phyloP scores from a whole-genome alignment of 64 coral and sea anemone genomes.

The Porites australiensis region DNA sequence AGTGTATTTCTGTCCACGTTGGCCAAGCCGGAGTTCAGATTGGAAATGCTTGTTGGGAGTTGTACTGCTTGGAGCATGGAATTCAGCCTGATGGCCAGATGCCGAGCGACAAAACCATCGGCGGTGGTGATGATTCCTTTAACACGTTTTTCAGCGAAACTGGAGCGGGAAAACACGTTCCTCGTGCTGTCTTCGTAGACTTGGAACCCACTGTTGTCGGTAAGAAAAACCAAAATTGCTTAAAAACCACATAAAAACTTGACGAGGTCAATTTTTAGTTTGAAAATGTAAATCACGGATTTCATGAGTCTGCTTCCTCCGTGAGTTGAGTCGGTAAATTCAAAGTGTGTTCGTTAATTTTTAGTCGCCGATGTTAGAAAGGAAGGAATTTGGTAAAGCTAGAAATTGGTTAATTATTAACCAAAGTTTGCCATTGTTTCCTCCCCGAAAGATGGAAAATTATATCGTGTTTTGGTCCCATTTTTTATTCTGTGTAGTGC shows the following conservation, averaged over 20 bases:
- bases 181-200: constrained; percentile 32
- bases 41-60: constrained; percentile 58
- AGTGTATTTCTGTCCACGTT: constrained; percentile 54
- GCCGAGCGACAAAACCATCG: constrained; percentile 46
- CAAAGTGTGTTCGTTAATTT: too few species aligned
- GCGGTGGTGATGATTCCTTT: constrained; percentile 51
- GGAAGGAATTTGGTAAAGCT: too few species aligned
- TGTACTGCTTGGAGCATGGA: constrained; percentile 54
- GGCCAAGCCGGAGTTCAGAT: constrained; percentile 51
- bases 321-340: too few species aligned
- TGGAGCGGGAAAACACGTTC: constrained; percentile 50
- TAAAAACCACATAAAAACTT: neutral
- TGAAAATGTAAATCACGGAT: neutral
- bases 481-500: too few species aligned
- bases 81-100: constrained; percentile 52
- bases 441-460: too few species aligned
- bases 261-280: neutral
- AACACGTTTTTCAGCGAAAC: constrained; percentile 52
- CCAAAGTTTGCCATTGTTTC: too few species aligned
- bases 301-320: too few species aligned
- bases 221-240: neutral
- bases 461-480: too few species aligned
- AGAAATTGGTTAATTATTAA: too few species aligned
- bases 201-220: constrained; percentile 47
- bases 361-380: too few species aligned